Percentiles rank a stretch among this genome's conserved stretches.
phyloP scores from a whole-genome alignment of 2,113 vertebrate genomes.

The Nerophis ophidion region DNA sequence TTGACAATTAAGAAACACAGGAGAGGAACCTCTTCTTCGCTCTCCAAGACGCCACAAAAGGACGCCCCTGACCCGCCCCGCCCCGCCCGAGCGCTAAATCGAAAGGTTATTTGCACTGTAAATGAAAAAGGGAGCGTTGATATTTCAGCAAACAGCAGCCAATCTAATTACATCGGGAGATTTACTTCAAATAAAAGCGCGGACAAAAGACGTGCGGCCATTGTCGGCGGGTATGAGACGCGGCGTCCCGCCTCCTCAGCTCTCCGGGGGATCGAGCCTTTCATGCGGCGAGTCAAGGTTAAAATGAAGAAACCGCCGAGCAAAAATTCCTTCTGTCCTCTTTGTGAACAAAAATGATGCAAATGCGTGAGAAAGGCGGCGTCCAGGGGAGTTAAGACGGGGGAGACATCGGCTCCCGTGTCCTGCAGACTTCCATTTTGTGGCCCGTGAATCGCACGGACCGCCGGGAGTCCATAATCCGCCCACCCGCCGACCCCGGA shows the following conservation, averaged over 20 bases:
- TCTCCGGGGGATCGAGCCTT: conserved; percentile 62
- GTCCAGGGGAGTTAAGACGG: conserved; percentile 55
- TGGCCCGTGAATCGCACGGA: conserved; percentile 65
- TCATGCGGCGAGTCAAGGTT: conserved; percentile 61
- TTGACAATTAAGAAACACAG: conserved; percentile 86
- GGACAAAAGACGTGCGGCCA: conserved; percentile 62
- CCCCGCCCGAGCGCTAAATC: conserved; percentile 58
- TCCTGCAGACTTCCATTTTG: conserved; percentile 76
- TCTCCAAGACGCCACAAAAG: conserved; percentile 55
- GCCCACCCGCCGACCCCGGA: conserved; percentile 13
- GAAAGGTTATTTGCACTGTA: conserved; percentile 80
- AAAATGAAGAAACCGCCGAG: conserved; percentile 53
- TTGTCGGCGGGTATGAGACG: conserved; percentile 46
- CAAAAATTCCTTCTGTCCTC: conserved; percentile 9
- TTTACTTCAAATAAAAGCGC: conserved; percentile 64
- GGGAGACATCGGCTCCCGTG: conserved; percentile 29
- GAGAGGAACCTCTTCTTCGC: conserved; percentile 63
- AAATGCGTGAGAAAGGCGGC: conserved; percentile 54
- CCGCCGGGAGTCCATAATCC: conserved; percentile 77
- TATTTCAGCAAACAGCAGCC: conserved; percentile 70
- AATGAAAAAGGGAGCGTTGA: conserved; percentile 65
- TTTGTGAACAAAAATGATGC: conserved; percentile 40
- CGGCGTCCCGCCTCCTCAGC: conserved; percentile 45
- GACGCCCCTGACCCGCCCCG: conserved; percentile 57
- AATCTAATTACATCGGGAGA: conserved; percentile 74